phyloP scores from a whole-genome alignment of 2,113 vertebrate genomes.

The Sciurus niger region DNA sequence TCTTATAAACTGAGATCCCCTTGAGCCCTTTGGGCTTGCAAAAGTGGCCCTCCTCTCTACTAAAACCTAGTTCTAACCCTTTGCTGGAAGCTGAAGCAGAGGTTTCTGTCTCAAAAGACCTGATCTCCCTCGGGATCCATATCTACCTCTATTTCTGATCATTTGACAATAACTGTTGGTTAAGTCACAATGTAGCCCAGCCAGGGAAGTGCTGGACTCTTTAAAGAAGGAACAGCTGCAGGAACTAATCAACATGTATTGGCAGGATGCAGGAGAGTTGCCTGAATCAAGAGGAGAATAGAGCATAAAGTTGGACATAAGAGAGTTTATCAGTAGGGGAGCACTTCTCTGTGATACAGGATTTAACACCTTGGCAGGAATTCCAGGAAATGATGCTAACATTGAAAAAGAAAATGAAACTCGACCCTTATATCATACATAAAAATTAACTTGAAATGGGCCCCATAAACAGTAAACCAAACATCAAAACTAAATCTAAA shows the following conservation, averaged over 20 bases:
- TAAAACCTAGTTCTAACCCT: background rate
- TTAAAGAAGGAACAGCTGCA: conserved; percentile 2
- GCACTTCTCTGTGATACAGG: background rate
- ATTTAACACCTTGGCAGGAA: background rate
- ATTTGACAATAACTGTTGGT: background rate
- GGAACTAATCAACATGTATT: background rate
- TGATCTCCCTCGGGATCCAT: background rate
- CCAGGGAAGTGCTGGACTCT: background rate
- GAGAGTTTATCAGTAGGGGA: background rate
- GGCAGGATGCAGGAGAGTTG: background rate
- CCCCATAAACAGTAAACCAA: background rate
- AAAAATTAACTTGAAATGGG: conserved; percentile 3
- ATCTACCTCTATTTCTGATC: background rate
- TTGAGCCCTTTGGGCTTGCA: background rate
- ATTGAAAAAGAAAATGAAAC: background rate
- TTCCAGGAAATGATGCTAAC: background rate
- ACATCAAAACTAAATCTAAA: conserved; percentile 19
- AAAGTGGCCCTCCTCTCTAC: background rate
- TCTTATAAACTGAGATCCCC: background rate
- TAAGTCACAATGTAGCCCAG: background rate
- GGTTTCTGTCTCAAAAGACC: background rate
- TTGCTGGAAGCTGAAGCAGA: background rate
- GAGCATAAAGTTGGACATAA: background rate
- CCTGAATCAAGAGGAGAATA: background rate
- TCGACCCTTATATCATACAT: background rate